A percentile compares a stretch with the other conserved stretches of the same genome.
Evolutionary conservation across 1,140 invertebrate species (phyloP).

Genomic region (Paramacrobiotus metropolitanus): DNA sequence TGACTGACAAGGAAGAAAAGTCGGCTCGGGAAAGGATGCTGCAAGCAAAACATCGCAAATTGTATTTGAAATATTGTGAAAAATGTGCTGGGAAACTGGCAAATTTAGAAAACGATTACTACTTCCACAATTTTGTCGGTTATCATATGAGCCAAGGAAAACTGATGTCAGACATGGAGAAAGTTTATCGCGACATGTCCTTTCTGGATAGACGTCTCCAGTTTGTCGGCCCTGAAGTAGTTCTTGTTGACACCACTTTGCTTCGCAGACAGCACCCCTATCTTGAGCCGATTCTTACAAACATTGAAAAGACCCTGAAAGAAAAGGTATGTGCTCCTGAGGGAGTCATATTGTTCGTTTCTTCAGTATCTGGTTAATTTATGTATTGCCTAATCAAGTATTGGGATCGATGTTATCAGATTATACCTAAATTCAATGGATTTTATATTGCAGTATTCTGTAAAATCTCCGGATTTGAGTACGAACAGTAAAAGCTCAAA

Average conservation of each 20-base stretch:
- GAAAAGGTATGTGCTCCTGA: too few species aligned
- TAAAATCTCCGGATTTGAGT: too few species aligned
- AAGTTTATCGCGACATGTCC: background rate
- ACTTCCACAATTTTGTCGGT: background rate
- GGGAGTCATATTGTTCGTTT: too few species aligned
- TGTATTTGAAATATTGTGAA: background rate
- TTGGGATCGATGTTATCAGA: too few species aligned
- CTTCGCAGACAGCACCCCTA: background rate
- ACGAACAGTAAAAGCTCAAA: too few species aligned
- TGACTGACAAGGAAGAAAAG: background rate
- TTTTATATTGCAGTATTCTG: too few species aligned
- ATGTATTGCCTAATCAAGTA: too few species aligned
- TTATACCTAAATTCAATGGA: too few species aligned
- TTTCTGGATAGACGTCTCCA: constrained; percentile 1
- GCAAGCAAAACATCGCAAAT: background rate
- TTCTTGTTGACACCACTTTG: background rate
- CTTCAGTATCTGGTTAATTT: too few species aligned
- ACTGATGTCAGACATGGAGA: background rate
- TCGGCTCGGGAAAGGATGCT: background rate
- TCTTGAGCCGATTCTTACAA: too few species aligned
- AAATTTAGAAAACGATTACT: background rate
- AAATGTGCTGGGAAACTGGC: background rate
- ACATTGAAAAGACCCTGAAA: background rate
- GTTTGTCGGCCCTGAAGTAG: background rate
- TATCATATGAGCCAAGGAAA: background rate